phyloP scores from a whole-genome alignment of 2,888 invertebrate species.

The Xestia xanthographa region DNA sequence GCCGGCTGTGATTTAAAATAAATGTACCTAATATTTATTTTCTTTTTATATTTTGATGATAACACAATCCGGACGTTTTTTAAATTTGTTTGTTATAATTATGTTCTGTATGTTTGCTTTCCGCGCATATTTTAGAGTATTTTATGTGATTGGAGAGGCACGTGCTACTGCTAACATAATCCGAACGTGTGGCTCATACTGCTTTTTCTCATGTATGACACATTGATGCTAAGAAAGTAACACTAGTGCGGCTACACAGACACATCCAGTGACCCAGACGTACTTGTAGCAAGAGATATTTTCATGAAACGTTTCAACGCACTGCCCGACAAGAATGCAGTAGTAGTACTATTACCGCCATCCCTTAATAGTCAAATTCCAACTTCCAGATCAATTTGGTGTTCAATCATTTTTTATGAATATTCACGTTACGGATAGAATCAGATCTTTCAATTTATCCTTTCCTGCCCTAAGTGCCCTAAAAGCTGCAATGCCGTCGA shows the following conservation, averaged over 20 bases:
- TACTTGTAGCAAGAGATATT: background rate
- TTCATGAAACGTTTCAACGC: background rate
- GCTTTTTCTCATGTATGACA: constrained; percentile 15
- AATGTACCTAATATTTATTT: constrained; percentile 32
- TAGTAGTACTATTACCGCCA: background rate
- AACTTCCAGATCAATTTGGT: background rate
- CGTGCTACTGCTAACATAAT: background rate
- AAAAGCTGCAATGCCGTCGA: background rate
- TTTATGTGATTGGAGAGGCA: constrained; percentile 41
- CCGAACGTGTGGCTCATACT: background rate
- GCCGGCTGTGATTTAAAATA: constrained; percentile 32
- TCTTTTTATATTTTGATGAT: constrained; percentile 53
- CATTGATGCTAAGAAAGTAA: background rate
- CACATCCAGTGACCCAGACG: background rate
- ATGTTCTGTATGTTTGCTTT: constrained; percentile 35
- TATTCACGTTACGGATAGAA: background rate
- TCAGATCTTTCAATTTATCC: background rate
- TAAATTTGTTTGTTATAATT: constrained; percentile 36
- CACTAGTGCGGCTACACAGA: background rate
- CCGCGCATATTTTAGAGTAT: constrained; percentile 37
- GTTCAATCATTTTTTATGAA: background rate
- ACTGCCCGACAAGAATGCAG: background rate
- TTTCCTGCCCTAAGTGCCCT: background rate
- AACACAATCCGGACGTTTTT: constrained; percentile 39
- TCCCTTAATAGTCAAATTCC: background rate